Evolutionary conservation across 2,888 invertebrate genomes (phyloP), one percentile per base, ranked within the genome.

Genomic region (Dryobota labecula): DNA sequence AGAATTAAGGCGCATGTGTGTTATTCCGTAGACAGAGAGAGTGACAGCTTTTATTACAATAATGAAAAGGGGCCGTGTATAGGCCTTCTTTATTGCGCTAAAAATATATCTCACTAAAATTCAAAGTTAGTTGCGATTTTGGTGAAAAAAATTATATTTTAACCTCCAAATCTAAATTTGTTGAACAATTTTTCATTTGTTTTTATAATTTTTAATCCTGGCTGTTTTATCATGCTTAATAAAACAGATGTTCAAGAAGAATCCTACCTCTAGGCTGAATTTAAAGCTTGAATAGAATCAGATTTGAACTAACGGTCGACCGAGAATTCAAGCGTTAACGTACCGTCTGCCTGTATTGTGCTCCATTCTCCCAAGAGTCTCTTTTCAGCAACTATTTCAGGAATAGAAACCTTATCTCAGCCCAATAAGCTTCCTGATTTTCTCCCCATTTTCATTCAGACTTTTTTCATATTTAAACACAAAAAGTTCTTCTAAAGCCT

Each of bases 221-320:
- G 15, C 2, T 24, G 24, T 43, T 27, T 27, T 18, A 27, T 13
- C 2, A 27, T 1, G 7, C 7, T n/a, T n/a, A 1, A 5, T 30
- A 15, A 15, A 49, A 49, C 30, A n/a, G 0, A 30, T 15, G 3
- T 33, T 33, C 11, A 9, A 36, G 6, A 45, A 56, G 7, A 20
- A 8, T 43, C 27, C 0, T 38, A 27, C 27, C 8, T 43, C 15
- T 47, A 57, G 15, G 20, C 27, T 56, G 18, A 61, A 51, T 58
- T 24, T 51, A 43, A 49, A 64, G 7, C 24, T 57, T 33, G 53
- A 74, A 67, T 67, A 51, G 60, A 69, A 78, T 69, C 60, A 69
- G 57, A 80, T 75, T 80, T 75, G 27, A 73, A 69, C 13, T 33
- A 51, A 80, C 51, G 47, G 57, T 81, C 33, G 47, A 70, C 57